Percentiles rank a stretch among this genome's conserved stretches.
phyloP scores from a whole-genome alignment of 1,140 invertebrate species.

The Brachionus sp. region DNA sequence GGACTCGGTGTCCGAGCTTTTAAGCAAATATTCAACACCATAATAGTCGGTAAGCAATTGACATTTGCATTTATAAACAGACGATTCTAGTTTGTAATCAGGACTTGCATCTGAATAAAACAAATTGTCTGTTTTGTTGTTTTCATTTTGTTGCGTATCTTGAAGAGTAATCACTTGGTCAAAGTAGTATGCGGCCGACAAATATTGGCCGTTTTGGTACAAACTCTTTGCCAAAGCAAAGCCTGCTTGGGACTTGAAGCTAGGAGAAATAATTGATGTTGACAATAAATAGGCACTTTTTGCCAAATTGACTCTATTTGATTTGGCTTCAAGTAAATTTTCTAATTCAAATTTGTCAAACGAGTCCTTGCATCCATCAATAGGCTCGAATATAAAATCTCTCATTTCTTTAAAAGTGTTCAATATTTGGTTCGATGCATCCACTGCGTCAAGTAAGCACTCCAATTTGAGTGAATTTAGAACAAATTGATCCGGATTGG shows the following conservation, averaged over 20 bases:
- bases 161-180: not conserved
- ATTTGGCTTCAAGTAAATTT: not conserved
- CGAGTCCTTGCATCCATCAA: not conserved
- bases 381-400: not conserved
- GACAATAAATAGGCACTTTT: slow-evolving; percentile 37
- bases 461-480: not conserved
- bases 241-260: not conserved
- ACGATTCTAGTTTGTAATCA: slow-evolving; percentile 21
- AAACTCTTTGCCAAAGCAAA: not conserved
- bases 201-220: not conserved
- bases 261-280: not conserved
- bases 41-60: slow-evolving; percentile 19
- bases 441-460: not conserved
- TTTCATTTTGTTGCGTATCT: not conserved
- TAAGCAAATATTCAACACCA: not conserved
- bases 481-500: not conserved
- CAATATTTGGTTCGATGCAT: not conserved
- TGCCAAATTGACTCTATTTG: not conserved
- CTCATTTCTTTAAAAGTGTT: not conserved
- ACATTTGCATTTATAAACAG: slow-evolving; percentile 34
- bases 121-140: not conserved
- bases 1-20: not conserved
- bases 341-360: not conserved
- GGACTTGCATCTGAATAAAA: slow-evolving; percentile 20
- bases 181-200: slow-evolving; percentile 36